A percentile compares a stretch with the other conserved stretches of the same genome.
Evolutionary conservation across 2,113 vertebrate species (phyloP).

Genomic region (Varanus salvator): DNA sequence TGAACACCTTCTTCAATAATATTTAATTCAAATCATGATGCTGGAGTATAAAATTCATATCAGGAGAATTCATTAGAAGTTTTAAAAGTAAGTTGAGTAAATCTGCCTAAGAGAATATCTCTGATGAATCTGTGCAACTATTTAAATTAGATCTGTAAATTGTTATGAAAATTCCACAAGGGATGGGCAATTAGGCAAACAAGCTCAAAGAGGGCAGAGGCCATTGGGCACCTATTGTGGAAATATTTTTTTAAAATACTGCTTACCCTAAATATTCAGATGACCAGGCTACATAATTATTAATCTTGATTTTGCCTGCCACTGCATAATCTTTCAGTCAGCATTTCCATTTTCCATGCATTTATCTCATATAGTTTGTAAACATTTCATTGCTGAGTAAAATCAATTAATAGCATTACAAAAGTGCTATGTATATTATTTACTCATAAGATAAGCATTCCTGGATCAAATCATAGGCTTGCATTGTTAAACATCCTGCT

Average conservation of each 20-base stretch:
- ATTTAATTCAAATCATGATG: constrained; percentile 79
- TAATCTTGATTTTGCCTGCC: background rate
- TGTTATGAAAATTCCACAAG: constrained; percentile 76
- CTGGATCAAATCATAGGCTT: background rate
- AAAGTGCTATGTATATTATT: background rate
- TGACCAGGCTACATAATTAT: background rate
- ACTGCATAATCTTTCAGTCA: background rate
- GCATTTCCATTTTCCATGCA: constrained; percentile 35
- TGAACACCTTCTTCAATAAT: constrained; percentile 77
- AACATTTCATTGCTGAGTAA: constrained; percentile 19
- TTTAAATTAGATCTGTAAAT: constrained; percentile 82
- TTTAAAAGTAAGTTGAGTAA: constrained; percentile 79
- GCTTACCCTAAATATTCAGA: constrained; percentile 59
- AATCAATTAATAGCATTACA: background rate
- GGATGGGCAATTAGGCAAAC: constrained; percentile 73
- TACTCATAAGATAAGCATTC: background rate
- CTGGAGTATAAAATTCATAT: constrained; percentile 74
- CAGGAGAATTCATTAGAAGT: constrained; percentile 79
- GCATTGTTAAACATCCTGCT: background rate
- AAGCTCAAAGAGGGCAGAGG: constrained; percentile 72
- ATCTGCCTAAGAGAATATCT: constrained; percentile 77
- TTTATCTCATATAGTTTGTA: background rate
- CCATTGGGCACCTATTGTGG: constrained; percentile 61
- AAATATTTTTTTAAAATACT: constrained; percentile 58
- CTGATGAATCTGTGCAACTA: constrained; percentile 77